Conservation (phyloP, 2,113 vertebrate genomes). For the Ariopsis seemanni region DNA sequence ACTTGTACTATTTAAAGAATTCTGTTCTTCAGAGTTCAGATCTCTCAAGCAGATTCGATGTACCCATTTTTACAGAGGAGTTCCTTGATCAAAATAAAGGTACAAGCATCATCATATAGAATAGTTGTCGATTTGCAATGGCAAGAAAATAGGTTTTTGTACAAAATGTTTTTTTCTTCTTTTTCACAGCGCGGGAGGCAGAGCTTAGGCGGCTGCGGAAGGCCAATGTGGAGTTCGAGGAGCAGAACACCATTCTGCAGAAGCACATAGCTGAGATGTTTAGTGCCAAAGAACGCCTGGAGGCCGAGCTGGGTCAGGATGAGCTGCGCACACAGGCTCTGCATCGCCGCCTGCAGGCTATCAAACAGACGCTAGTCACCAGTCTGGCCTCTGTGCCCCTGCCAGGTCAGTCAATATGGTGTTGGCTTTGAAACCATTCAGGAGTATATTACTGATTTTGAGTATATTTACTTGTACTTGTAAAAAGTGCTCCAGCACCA, state of each 20-base stretch:
- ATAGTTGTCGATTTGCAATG: not conserved
- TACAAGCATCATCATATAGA: slow-evolving; percentile 54
- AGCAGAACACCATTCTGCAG: slow-evolving; percentile 94
- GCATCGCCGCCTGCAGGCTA: slow-evolving; percentile 87
- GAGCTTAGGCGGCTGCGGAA: slow-evolving; percentile 92
- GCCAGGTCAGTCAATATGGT: slow-evolving; percentile 75
- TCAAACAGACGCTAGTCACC: slow-evolving; percentile 87
- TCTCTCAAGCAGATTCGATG: slow-evolving; percentile 81
- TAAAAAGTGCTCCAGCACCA: not conserved
- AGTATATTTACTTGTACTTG: not conserved
- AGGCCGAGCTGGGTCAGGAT: slow-evolving; percentile 90
- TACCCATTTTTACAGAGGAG: slow-evolving; percentile 97
- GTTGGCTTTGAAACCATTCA: slow-evolving; percentile 4
- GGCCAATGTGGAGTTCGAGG: slow-evolving; percentile 94
- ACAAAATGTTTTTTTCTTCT: not conserved
- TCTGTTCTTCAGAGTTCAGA: slow-evolving; percentile 76
- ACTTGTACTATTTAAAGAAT: not conserved
- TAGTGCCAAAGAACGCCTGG: slow-evolving; percentile 91
- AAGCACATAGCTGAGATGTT: slow-evolving; percentile 95
- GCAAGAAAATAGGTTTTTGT: not conserved
- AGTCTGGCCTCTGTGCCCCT: slow-evolving; percentile 89
- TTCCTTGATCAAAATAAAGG: slow-evolving; percentile 99
- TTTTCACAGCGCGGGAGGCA: slow-evolving; percentile 83
- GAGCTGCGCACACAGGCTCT: slow-evolving; percentile 88
- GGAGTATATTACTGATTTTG: not conserved